phyloP scores from a whole-genome alignment of 2,113 vertebrate genomes.

The Solea senegalensis region DNA sequence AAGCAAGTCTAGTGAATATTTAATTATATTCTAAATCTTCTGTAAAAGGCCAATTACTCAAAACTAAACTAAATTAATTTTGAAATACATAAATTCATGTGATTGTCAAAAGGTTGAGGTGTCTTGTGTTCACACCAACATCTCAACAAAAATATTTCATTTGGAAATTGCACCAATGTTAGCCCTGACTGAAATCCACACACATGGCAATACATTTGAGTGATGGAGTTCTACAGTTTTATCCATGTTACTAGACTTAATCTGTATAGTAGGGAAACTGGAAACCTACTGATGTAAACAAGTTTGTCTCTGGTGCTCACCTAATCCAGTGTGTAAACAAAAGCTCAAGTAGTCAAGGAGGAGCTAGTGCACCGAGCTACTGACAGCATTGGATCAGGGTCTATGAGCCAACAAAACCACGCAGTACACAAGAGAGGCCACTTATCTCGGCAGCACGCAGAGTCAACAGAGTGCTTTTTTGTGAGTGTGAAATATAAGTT shows the following conservation, averaged over 20 bases:
- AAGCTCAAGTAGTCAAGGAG: constrained; percentile 66
- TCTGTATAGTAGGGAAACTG: constrained; percentile 46
- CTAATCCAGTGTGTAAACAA: constrained; percentile 72
- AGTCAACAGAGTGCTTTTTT: constrained; percentile 55
- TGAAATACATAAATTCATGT: constrained; percentile 56
- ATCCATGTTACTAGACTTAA: constrained; percentile 41
- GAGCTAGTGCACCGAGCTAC: constrained; percentile 62
- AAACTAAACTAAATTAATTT: constrained; percentile 46
- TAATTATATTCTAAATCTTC: constrained; percentile 34
- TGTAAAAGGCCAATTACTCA: constrained; percentile 53
- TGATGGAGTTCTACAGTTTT: constrained; percentile 22
- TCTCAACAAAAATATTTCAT: constrained; percentile 22
- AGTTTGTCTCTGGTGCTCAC: constrained; percentile 54
- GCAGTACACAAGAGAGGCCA: constrained; percentile 58
- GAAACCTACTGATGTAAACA: constrained; percentile 67
- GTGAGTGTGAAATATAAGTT: constrained; percentile 59
- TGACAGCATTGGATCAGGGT: constrained; percentile 67
- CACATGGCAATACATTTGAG: constrained; percentile 46
- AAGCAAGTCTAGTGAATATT: constrained; percentile 1
- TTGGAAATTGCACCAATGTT: constrained; percentile 41
- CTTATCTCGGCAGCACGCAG: constrained; percentile 58
- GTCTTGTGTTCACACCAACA: constrained; percentile 43
- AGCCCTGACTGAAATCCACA: constrained; percentile 55
- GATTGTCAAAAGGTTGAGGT: constrained; percentile 70
- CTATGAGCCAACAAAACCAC: constrained; percentile 50